Evolutionary conservation across 2,797 vertebrate genomes (phyloP), one percentile per base, ranked within the genome.

Genomic region (Protonibea diacanthus): DNA sequence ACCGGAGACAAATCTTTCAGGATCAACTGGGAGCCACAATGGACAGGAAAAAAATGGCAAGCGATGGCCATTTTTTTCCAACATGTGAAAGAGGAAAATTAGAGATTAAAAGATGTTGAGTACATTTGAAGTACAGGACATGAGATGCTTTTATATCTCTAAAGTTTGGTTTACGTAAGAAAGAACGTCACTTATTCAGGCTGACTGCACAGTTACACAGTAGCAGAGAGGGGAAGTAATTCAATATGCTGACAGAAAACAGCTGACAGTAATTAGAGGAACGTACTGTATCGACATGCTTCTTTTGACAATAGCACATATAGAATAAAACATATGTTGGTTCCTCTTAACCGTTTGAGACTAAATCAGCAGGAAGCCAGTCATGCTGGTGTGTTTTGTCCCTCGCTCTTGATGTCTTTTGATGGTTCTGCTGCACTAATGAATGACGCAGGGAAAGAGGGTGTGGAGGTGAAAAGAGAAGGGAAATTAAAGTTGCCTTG

Each of bases 211-310:
- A 81, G 81, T 72, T 67, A 84, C 76, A 82, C 78, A 82, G 72
- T 57, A 77, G 69, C 52, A 27, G 52, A 63, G 25, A 11, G 53
- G 66, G 56, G 64, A 77, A 68, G 75, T 85, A 78, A 86, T 83
- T 84, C 78, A 85, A 83, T 84, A 60, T 80, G 72, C n/a, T 78
- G 44, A 89, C 76, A 55, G 66, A 62, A 86, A 89, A 72, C 89
- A 86, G 82, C 88, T 86, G 85, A 88, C 60, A 51, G 48, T 68
- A 33, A 86, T 85, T 74, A 80, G 4, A 38, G 60, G 52, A 74
- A 71, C 56, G n/a, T 60, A 72, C 78, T 70, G 72, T 78, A 83
- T 66, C 2, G 5, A 73, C 63, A 67, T 81, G 69, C 78, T 71
- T 81, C 63, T 78, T 84, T 77, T 63, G 65, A 78, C 75, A 83